Conservation (phyloP, 2,888 invertebrate species). For the Pimpla rufipes region DNA sequence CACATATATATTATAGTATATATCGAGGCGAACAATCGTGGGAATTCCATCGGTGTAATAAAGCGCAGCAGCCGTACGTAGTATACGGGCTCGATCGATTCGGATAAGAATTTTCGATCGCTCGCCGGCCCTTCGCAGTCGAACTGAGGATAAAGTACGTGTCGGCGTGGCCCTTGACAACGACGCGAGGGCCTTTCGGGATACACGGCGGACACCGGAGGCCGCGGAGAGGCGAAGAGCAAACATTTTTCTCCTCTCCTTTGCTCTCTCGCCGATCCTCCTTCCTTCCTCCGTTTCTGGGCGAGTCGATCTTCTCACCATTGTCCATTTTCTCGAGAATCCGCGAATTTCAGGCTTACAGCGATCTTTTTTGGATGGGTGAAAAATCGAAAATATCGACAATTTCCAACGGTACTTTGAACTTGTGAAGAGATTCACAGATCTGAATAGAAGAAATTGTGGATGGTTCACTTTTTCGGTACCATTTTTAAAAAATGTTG, state of each 20-base stretch:
- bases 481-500: too few relatives aligned
- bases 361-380: too few relatives aligned
- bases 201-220: conserved; percentile 1
- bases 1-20: conserved; percentile 7
- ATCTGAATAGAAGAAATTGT: too few relatives aligned
- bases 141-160: conserved; percentile 27
- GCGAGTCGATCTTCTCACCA: too few relatives aligned
- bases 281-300: too few relatives aligned
- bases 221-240: conserved; percentile 44
- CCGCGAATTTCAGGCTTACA: too few relatives aligned
- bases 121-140: conserved; percentile 21
- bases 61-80: conserved; percentile 2
- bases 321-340: too few relatives aligned
- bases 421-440: too few relatives aligned
- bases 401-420: too few relatives aligned
- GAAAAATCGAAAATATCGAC: too few relatives aligned
- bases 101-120: conserved; percentile 55
- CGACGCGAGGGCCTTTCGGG: conserved; percentile 51
- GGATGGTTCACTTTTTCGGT: too few relatives aligned
- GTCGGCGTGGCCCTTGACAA: conserved; percentile 50
- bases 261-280: conserved; percentile 44
- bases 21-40: conserved; percentile 50
- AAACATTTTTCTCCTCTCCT: conserved; percentile 35
- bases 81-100: conserved; percentile 42
- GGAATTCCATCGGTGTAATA: conserved; percentile 35